Base-by-base conservation (phyloP, 2,113 vertebrate species). In the Corapipo altera region DNA sequence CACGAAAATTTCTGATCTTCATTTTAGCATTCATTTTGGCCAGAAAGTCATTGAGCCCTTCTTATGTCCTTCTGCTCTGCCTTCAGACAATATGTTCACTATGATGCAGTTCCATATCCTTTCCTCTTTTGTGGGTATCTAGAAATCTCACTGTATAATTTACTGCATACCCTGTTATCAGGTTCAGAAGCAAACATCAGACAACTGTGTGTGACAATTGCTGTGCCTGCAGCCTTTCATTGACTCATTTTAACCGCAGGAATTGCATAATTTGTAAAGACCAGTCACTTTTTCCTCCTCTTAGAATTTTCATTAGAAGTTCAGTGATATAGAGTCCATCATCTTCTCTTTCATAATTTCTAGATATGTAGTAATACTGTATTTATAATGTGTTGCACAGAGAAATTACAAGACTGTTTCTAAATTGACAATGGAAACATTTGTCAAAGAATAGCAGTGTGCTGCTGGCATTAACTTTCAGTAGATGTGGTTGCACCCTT, bases 1-100 rank as follows among this genome's bases (percentile, higher is more conserved):
- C 28, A 20, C 33, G 9, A 51, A 74, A 8, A 21, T 28, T 80
- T 86, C 61, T 67, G n/a, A 73, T 67, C 55, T 61, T 96, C 9
- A 24, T 67, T 93, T 69, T 55, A 27, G 22, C 39, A 57, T 57
- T 71, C 33, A 39, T 33, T 61, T 24, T 37, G 19, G 27, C 33
- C 12, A 64, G 44, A 87, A 85, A 79, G 41, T 72, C 49, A 32
- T 4, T 19, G 28, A 82, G 7, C 8, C 39, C 46, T 87, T 27
- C 3, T 1, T 16, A n/a, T 0, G 0, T 71, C 33, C 20, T 76
- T 78, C 84, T 52, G 10, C 39, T 51, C 28, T 66, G 10, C 51
- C 41, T 89, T 43, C 46, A 66, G 43, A 30, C 5, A 44, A 17
- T 15, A 16, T 12, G 9, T 5, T 75, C 18, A 12, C 13, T 30